Conservation (phyloP, 2,113 vertebrate species). For the Mastomys natalensis region DNA sequence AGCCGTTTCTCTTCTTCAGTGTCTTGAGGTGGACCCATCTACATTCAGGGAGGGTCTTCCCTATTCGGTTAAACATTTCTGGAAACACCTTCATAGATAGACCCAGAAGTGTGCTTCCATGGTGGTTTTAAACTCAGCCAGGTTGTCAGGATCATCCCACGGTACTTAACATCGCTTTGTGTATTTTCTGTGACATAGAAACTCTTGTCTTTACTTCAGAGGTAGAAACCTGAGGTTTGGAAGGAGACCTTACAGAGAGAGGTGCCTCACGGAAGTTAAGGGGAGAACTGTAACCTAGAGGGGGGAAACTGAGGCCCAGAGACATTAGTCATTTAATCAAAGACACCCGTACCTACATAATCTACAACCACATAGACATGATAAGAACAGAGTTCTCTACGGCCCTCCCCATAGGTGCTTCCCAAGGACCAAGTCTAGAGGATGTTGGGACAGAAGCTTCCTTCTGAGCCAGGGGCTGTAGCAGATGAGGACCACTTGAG, state of each 20-base stretch:
- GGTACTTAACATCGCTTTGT: neutral
- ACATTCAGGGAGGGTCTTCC: neutral
- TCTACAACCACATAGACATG: fast-evolving
- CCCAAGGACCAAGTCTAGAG: neutral
- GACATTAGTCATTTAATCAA: neutral
- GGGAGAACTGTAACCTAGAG: neutral
- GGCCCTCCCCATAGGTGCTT: neutral
- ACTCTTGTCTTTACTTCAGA: neutral
- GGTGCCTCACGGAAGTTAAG: neutral
- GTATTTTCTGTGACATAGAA: neutral
- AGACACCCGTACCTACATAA: neutral
- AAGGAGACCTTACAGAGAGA: neutral
- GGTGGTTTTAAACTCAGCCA: neutral
- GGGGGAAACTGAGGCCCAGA: neutral
- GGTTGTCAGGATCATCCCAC: neutral
- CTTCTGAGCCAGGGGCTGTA: neutral
- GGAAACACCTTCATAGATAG: neutral
- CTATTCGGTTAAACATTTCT: neutral
- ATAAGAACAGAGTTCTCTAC: fast-evolving
- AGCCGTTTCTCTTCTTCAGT: neutral
- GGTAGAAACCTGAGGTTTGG: neutral
- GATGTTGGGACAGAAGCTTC: neutral
- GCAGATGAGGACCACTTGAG: neutral
- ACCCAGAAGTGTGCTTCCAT: neutral
- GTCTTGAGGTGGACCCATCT: neutral